Evolutionary conservation across 2,113 vertebrate species (phyloP).

Genomic region (Crypturellus undulatus): DNA sequence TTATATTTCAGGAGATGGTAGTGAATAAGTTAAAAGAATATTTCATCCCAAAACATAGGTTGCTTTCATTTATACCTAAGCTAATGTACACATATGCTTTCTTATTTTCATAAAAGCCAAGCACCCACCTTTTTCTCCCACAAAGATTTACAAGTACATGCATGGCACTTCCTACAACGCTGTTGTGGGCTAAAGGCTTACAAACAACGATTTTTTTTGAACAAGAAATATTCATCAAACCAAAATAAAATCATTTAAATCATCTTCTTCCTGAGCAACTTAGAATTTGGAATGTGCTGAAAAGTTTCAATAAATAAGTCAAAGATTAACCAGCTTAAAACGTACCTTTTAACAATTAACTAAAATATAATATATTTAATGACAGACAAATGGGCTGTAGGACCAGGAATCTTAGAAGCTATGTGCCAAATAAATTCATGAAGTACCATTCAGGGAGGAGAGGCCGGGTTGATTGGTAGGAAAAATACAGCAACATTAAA

Average conservation of each 20-base stretch:
- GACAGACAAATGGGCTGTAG: conserved; percentile 64
- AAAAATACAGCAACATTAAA: conserved; percentile 56
- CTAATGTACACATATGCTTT: conserved; percentile 73
- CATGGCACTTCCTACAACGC: conserved; percentile 73
- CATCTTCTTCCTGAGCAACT: conserved; percentile 92
- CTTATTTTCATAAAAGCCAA: conserved; percentile 67
- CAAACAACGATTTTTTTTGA: conserved; percentile 58
- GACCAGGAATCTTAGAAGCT: conserved; percentile 64
- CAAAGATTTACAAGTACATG: conserved; percentile 71
- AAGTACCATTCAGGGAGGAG: conserved; percentile 68
- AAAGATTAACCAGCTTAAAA: conserved; percentile 80
- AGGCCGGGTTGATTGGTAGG: conserved; percentile 53
- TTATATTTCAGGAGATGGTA: conserved; percentile 66
- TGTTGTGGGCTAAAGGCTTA: conserved; percentile 62
- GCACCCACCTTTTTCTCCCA: conserved; percentile 35
- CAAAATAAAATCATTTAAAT: conserved; percentile 82
- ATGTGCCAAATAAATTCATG: conserved; percentile 66
- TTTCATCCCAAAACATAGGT: conserved; percentile 73
- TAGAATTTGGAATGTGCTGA: conserved; percentile 89
- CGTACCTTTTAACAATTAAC: conserved; percentile 81
- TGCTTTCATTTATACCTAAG: conserved; percentile 77
- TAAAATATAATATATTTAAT: conserved; percentile 78
- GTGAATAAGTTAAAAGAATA: conserved; percentile 81
- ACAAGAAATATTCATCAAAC: conserved; percentile 72
- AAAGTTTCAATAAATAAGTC: conserved; percentile 88